A percentile compares a stretch with the other conserved stretches of the same genome.
These are phyloP conservation scores for Cairina moschata DNA, from an alignment of 2,113 vertebrate species.

Conservation along the genomic window DNA sequence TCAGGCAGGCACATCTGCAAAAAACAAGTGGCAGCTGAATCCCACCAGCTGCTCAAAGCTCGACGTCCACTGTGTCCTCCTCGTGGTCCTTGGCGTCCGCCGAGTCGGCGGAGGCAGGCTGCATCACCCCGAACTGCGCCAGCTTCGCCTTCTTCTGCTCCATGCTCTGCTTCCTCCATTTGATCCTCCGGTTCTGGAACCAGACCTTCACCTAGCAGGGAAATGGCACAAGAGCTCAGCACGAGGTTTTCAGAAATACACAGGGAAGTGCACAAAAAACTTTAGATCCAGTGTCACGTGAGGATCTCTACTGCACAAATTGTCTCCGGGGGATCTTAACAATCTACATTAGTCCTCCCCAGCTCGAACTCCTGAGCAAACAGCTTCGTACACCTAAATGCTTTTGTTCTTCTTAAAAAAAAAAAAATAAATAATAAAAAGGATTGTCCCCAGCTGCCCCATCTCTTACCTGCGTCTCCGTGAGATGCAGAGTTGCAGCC, in stretches of 20 bases:
- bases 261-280: not conserved
- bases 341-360: not conserved
- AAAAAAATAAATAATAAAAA: not conserved
- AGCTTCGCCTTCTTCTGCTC: conserved; percentile 75
- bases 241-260: not conserved
- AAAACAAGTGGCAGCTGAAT: not conserved
- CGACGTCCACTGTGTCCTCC: conserved; percentile 6
- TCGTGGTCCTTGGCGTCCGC: not conserved
- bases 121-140: not conserved
- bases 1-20: not conserved
- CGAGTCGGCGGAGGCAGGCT: not conserved
- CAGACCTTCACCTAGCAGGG: conserved; percentile 79
- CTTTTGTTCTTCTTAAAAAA: not conserved
- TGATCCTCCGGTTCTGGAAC: conserved; percentile 85
- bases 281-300: not conserved
- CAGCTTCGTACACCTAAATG: not conserved
- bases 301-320: not conserved
- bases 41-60: not conserved
- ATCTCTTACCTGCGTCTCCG: conserved; percentile 77
- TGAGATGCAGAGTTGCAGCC: conserved; percentile 77
- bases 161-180: conserved; percentile 81
- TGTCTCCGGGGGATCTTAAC: not conserved
- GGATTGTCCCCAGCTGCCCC: not conserved
- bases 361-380: not conserved
- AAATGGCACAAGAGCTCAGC: not conserved